These are phyloP conservation scores for Scarus forsteni DNA, from an alignment of 2,797 vertebrate species.

Conservation along the genomic window DNA sequence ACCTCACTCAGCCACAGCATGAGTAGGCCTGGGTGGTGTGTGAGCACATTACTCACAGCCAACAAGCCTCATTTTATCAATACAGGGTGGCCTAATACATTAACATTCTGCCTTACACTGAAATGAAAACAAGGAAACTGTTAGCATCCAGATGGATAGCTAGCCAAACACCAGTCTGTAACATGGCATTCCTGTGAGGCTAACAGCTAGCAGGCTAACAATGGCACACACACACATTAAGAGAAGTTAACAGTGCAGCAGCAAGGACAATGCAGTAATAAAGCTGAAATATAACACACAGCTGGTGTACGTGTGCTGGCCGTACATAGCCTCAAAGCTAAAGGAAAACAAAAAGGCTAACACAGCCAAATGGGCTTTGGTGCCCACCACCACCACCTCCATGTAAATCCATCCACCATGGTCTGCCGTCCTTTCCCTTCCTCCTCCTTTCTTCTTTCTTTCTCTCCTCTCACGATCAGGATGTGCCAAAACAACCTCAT, in stretches of 20 bases:
- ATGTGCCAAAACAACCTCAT: slow-evolving; percentile 30
- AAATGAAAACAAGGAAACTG: background rate
- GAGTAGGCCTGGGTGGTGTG: slow-evolving; percentile 10
- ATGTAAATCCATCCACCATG: slow-evolving; percentile 59
- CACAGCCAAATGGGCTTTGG: slow-evolving; percentile 9
- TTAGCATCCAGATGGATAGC: slow-evolving; percentile 28
- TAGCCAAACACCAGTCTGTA: slow-evolving; percentile 20
- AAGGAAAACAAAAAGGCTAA: slow-evolving; percentile 42
- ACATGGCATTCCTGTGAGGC: slow-evolving; percentile 48
- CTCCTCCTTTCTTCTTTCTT: slow-evolving; percentile 8
- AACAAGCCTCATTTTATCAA: background rate
- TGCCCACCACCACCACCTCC: slow-evolving; percentile 43
- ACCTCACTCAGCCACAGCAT: slow-evolving; percentile 10
- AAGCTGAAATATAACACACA: background rate
- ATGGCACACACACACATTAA: slow-evolving; percentile 43
- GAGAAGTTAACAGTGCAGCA: slow-evolving; percentile 19
- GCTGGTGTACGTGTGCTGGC: background rate
- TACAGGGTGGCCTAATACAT: background rate
- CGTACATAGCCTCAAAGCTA: slow-evolving; percentile 4
- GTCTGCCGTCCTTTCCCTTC: slow-evolving; percentile 35
- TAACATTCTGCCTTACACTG: background rate
- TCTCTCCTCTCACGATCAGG: slow-evolving; percentile 38
- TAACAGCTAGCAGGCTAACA: slow-evolving; percentile 67
- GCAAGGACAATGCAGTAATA: slow-evolving; percentile 21
- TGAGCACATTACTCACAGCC: background rate